Conservation (phyloP, 1,140 invertebrate genomes). For the Olivierus martensii region DNA sequence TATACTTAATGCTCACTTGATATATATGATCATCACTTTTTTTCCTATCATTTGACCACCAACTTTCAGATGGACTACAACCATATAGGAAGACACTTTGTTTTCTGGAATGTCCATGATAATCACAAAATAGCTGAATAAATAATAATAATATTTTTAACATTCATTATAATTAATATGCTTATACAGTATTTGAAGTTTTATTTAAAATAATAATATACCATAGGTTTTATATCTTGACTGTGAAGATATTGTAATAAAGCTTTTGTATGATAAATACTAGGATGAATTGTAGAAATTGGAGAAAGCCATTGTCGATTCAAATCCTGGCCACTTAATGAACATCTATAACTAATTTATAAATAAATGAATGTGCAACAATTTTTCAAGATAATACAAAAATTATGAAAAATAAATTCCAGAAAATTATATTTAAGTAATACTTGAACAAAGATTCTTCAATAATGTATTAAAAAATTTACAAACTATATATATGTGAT, state of each 20-base stretch:
- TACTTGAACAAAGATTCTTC: too few relatives aligned
- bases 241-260: constrained; percentile 36
- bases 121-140: constrained; percentile 67
- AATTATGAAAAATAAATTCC: too few relatives aligned
- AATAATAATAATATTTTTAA: background rate
- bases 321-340: constrained; percentile 75
- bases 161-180: too few relatives aligned
- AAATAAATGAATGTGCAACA: too few relatives aligned
- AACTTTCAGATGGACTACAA: constrained; percentile 46
- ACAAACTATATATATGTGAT: too few relatives aligned
- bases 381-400: too few relatives aligned
- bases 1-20: constrained; percentile 24
- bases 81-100: constrained; percentile 85
- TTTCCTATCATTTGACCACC: constrained; percentile 29
- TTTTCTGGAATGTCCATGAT: constrained; percentile 73
- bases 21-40: constrained; percentile 30
- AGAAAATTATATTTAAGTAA: too few relatives aligned
- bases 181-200: too few relatives aligned
- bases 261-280: constrained; percentile 63
- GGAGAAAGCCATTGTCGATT: constrained; percentile 73
- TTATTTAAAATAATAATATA: constrained; percentile 1
- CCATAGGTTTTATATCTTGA: constrained; percentile 10
- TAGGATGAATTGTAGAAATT: constrained; percentile 55
- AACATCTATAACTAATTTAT: constrained; percentile 63
- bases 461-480: too few relatives aligned